These are phyloP conservation scores for Pachyseris speciosa DNA, from an alignment of 64 coral and sea anemone genomes.

Conservation along the genomic window DNA sequence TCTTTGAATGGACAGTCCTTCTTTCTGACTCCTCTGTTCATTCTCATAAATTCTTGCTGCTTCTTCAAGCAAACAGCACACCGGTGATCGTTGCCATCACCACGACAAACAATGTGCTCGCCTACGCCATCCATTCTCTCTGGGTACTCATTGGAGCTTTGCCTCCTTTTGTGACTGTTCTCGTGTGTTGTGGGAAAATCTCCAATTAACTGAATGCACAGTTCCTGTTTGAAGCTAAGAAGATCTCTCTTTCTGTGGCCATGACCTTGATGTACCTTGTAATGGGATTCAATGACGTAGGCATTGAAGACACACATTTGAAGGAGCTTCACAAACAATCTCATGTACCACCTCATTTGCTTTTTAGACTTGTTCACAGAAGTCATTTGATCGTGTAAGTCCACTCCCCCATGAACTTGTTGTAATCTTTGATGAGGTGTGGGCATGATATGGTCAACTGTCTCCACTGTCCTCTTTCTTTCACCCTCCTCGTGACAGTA, in stretches of 20 bases:
- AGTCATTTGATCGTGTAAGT: conserved; percentile 62
- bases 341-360: conserved; percentile 35
- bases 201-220: conserved; percentile 53
- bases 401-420: conserved; percentile 53
- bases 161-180: conserved; percentile 30
- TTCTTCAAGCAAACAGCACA: conserved; percentile 21
- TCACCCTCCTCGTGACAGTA: conserved; percentile 1
- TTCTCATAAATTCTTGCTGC: conserved; percentile 22
- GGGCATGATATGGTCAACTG: conserved; percentile 40
- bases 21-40: conserved; percentile 3
- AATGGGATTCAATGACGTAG: conserved; percentile 44
- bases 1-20: conserved; percentile 14
- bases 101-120: conserved; percentile 29
- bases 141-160: conserved; percentile 21
- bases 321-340: conserved; percentile 44
- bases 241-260: conserved; percentile 59
- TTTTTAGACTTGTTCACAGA: conserved; percentile 54
- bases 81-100: not conserved
- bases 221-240: conserved; percentile 39
- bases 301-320: conserved; percentile 18
- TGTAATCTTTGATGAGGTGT: conserved; percentile 52
- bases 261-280: not conserved
- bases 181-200: conserved; percentile 48
- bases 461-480: conserved; percentile 22
- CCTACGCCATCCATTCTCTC: conserved; percentile 18